Conservation (phyloP, 2,888 invertebrate genomes). For the Priocnemis perturbator region DNA sequence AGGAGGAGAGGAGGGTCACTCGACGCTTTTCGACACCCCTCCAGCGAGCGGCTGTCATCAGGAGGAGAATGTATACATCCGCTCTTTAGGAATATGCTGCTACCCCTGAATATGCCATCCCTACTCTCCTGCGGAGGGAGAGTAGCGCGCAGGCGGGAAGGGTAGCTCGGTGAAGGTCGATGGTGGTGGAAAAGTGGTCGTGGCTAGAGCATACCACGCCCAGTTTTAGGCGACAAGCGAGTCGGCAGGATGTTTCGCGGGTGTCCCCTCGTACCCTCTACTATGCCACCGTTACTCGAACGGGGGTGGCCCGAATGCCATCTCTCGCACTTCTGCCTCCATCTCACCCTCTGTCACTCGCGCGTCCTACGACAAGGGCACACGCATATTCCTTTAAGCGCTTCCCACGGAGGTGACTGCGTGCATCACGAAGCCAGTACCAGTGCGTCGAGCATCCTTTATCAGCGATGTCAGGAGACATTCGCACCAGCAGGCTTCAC, state of each 20-base stretch:
- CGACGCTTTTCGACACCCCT: background rate
- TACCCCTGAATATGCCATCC: constrained; percentile 24
- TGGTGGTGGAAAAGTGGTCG: constrained; percentile 58
- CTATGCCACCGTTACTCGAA: constrained; percentile 62
- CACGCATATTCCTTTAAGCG: constrained; percentile 28
- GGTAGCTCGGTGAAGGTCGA: constrained; percentile 8
- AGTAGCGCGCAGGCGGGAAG: constrained; percentile 17
- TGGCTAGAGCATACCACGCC: constrained; percentile 50
- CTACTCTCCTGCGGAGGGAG: constrained; percentile 20
- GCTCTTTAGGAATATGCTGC: constrained; percentile 19
- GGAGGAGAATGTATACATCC: constrained; percentile 46
- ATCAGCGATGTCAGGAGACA: constrained; percentile 49
- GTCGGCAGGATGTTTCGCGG: constrained; percentile 41
- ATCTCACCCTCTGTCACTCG: background rate
- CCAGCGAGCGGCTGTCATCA: constrained; percentile 29
- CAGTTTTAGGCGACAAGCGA: constrained; percentile 32
- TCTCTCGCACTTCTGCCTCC: background rate
- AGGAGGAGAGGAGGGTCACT: background rate
- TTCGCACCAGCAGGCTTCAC: constrained; percentile 20
- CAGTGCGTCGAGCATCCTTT: constrained; percentile 47
- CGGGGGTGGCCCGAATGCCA: constrained; percentile 68
- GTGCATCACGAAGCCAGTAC: constrained; percentile 32
- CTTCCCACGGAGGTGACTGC: constrained; percentile 48
- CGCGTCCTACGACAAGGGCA: constrained; percentile 1
- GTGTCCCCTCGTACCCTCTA: constrained; percentile 41